phyloP scores from a whole-genome alignment of 2,888 invertebrate species.

The Proisotoma minuta region DNA sequence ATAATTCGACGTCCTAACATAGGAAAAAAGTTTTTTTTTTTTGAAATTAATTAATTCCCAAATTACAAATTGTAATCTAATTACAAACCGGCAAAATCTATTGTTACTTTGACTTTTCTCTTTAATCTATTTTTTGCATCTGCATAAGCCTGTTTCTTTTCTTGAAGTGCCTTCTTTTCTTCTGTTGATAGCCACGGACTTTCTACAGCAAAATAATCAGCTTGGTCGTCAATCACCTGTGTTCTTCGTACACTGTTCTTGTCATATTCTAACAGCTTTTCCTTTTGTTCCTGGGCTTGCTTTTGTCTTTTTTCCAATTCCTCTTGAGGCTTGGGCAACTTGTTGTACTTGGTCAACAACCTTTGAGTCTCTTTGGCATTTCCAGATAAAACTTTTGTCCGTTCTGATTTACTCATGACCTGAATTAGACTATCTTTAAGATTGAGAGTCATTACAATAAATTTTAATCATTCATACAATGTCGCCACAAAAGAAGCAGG shows the following conservation, averaged over 20 bases:
- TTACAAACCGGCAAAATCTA: slow-evolving; percentile 68
- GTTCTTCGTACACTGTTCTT: slow-evolving; percentile 59
- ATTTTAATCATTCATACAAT: slow-evolving; percentile 58
- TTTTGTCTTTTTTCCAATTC: slow-evolving; percentile 59
- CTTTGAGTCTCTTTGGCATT: slow-evolving; percentile 66
- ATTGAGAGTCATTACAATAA: not conserved
- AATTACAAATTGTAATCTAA: not conserved
- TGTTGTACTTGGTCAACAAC: slow-evolving; percentile 50
- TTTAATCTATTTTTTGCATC: slow-evolving; percentile 64
- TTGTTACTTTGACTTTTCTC: slow-evolving; percentile 62
- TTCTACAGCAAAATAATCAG: slow-evolving; percentile 77
- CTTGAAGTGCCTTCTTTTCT: slow-evolving; percentile 64
- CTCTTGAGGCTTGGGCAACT: slow-evolving; percentile 36
- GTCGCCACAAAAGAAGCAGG: slow-evolving; percentile 85
- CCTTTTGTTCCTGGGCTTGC: slow-evolving; percentile 70
- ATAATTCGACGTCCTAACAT: slow-evolving; percentile 53
- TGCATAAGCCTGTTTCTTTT: slow-evolving; percentile 64
- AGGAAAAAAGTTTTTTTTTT: not conserved
- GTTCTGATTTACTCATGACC: slow-evolving; percentile 40
- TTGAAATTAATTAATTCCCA: slow-evolving; percentile 7
- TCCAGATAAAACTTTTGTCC: slow-evolving; percentile 60
- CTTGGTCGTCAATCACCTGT: slow-evolving; percentile 85
- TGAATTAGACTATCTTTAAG: slow-evolving; percentile 5
- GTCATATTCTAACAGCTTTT: slow-evolving; percentile 78
- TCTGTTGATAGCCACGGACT: slow-evolving; percentile 72